A percentile compares a stretch with the other conserved stretches of the same genome.
Conservation (phyloP, 2,888 invertebrate genomes). For the Lampropteryx suffumata region DNA sequence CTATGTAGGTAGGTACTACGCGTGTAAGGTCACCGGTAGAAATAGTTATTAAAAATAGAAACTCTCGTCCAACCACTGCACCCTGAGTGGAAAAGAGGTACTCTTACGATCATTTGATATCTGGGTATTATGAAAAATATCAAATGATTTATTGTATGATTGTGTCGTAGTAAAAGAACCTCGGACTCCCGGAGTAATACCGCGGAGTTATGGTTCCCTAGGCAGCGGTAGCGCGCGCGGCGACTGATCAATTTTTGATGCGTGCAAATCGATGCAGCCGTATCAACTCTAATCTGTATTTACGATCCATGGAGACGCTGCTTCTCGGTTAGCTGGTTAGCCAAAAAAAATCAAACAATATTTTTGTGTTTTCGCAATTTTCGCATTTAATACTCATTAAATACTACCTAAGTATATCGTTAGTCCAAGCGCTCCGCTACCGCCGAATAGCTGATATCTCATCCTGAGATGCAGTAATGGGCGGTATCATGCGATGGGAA, state of each 20-base stretch:
- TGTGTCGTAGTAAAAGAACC: not conserved
- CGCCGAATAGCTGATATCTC: slow-evolving; percentile 15
- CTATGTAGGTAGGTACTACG: too few relatives aligned
- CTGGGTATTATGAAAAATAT: too few relatives aligned
- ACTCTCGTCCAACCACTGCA: too few relatives aligned
- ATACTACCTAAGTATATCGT: too few relatives aligned
- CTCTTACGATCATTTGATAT: too few relatives aligned
- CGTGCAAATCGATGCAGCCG: slow-evolving; percentile 65
- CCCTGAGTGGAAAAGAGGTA: too few relatives aligned
- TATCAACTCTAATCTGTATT: slow-evolving; percentile 57
- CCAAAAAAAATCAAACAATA: slow-evolving; percentile 5
- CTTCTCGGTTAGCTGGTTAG: slow-evolving; percentile 29
- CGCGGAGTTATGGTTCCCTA: slow-evolving; percentile 63
- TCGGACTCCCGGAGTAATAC: not conserved
- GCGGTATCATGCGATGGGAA: slow-evolving; percentile 39
- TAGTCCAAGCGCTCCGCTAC: too few relatives aligned
- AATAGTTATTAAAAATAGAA: too few relatives aligned
- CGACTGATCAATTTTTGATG: slow-evolving; percentile 73
- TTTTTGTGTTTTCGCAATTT: not conserved
- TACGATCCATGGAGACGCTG: slow-evolving; percentile 44
- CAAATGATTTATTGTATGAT: not conserved
- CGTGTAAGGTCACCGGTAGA: too few relatives aligned
- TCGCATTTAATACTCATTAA: too few relatives aligned
- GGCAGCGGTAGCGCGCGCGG: slow-evolving; percentile 50
- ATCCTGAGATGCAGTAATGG: slow-evolving; percentile 32